Percentiles rank a stretch among this genome's conserved stretches.
Conservation (phyloP, 1,140 invertebrate species). For the Tigriopus japonicus region DNA sequence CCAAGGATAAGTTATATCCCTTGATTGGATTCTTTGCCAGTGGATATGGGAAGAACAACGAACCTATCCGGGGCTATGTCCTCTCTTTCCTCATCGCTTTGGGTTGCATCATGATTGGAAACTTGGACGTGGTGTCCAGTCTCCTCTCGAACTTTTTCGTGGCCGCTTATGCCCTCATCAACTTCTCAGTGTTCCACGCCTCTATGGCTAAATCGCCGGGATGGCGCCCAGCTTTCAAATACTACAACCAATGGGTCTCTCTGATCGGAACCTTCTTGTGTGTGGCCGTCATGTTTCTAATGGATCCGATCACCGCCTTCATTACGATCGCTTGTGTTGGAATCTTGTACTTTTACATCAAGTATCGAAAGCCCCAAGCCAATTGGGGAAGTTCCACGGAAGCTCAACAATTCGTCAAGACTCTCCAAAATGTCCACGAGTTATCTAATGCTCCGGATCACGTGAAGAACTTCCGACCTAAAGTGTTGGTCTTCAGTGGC, state of each 20-base stretch:
- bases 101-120: constrained; percentile 71
- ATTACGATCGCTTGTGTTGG: constrained; percentile 73
- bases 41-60: constrained; percentile 71
- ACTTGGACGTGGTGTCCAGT: constrained; percentile 70
- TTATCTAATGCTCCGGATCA: constrained; percentile 76
- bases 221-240: constrained; percentile 71
- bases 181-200: constrained; percentile 88
- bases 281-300: constrained; percentile 82
- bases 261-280: constrained; percentile 71
- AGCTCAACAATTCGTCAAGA: constrained; percentile 84
- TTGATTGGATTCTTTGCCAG: constrained; percentile 79
- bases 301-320: constrained; percentile 73
- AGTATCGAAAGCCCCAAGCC: constrained; percentile 81
- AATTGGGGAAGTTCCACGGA: constrained; percentile 96
- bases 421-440: constrained; percentile 63
- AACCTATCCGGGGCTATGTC: constrained; percentile 78
- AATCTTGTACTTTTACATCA: constrained; percentile 66
- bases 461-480: constrained; percentile 88
- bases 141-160: constrained; percentile 92
- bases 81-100: constrained; percentile 70
- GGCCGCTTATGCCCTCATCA: constrained; percentile 85
- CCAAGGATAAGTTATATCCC: constrained; percentile 84
- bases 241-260: constrained; percentile 85
- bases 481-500: constrained; percentile 75
- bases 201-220: constrained; percentile 59